phyloP scores from a whole-genome alignment of 2,113 vertebrate species.

The Brachyhypopomus occidentalis region DNA sequence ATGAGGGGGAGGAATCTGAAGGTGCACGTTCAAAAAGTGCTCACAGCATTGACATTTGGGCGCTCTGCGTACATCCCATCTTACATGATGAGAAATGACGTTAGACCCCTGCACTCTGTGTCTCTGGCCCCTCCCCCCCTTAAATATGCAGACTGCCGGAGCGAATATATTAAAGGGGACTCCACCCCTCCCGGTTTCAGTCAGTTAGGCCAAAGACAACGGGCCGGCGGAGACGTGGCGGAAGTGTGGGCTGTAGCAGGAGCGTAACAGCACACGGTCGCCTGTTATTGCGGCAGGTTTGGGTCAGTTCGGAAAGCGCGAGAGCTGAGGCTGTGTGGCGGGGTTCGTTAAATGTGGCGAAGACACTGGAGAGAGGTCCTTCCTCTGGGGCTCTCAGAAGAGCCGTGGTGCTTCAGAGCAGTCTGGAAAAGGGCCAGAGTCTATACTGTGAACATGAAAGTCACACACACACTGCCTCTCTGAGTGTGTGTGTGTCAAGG shows the following conservation, averaged over 20 bases:
- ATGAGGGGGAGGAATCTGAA: too few relatives aligned
- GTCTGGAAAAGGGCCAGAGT: conserved; percentile 32
- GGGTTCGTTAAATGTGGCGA: conserved; percentile 45
- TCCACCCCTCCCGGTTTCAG: too few relatives aligned
- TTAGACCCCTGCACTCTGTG: too few relatives aligned
- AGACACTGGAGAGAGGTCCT: conserved; percentile 14
- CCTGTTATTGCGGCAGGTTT: conserved; percentile 32
- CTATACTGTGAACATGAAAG: conserved; percentile 39
- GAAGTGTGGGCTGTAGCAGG: not conserved
- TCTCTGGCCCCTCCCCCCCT: too few relatives aligned
- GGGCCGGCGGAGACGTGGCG: too few relatives aligned
- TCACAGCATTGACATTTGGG: too few relatives aligned
- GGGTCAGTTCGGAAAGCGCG: conserved; percentile 43
- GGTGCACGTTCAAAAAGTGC: too few relatives aligned
- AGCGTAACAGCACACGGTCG: conserved; percentile 1
- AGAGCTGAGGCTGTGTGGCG: conserved; percentile 34
- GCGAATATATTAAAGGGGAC: too few relatives aligned
- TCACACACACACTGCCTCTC: not conserved
- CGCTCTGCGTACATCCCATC: too few relatives aligned
- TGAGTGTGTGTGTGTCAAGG: conserved; percentile 13
- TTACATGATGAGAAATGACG: too few relatives aligned
- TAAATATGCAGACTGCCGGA: too few relatives aligned
- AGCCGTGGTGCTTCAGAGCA: conserved; percentile 36
- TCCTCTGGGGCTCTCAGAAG: conserved; percentile 35
- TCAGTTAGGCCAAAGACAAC: too few relatives aligned